Base-by-base conservation (phyloP, 2,888 invertebrate species). In the Syrista parreyssii region DNA sequence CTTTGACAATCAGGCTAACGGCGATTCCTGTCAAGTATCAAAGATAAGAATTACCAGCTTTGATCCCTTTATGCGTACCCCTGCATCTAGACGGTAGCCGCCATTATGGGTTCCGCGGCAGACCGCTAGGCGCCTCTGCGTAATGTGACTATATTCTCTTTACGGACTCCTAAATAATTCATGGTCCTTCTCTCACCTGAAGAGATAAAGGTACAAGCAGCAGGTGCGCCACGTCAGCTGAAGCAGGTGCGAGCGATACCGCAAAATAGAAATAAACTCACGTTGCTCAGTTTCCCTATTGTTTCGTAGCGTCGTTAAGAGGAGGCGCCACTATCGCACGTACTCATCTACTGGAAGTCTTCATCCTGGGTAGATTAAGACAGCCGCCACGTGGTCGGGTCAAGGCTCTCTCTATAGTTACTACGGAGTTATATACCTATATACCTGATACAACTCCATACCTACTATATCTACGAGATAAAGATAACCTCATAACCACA, bases 111-210 rank as follows among this genome's bases (percentile, higher is more conserved):
- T 55, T 23, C 55, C 55, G 23, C 55, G 15, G 23, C 55, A 55
- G 55, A 55, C 55, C 55, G 55, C 9, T 55, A 23, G 55, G 23
- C 55, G 23, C 55, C 55, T 23, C 23, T 55, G 23, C 23, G 55
- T 55, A 55, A 55, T 55, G 23, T 23, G 1, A 23, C 55, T 74
- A 15, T 35, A 35, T 35, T 74, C 74, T 12, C 9, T 35, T 74
- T 73, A 75, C 76, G 78, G 80, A 76, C 80, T 85, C 81, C 78
- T 84, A 84, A 86, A 85, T 87, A 85, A 88, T 85, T 86, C 84
- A 87, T 83, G 79, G 72, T 81, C 74, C 36, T 75, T 71, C 71
- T 71, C 71, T 69, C 71, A 12, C 33, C 4, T 30, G 68, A 23
- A 30, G 4, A 73, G 68, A 71, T 23, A 36, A 71, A 76, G 73